Conservation (phyloP, 2,797 vertebrate species). For the Sciurus vulgaris region DNA sequence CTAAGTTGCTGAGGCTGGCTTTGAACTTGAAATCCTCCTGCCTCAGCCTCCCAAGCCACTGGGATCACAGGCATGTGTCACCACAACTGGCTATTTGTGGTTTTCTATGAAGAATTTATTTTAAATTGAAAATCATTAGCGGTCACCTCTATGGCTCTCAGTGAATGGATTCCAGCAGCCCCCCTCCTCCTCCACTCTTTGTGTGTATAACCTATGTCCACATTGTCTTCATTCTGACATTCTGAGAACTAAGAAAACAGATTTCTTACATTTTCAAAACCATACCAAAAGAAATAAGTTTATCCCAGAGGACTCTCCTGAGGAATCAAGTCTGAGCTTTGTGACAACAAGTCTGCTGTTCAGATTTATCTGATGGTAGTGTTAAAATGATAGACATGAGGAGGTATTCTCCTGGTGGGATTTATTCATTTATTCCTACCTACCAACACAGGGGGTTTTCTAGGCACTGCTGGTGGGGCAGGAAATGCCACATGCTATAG, state of each 20-base stretch:
- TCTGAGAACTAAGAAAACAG: neutral
- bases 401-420: no score
- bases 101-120: neutral
- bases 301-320: neutral
- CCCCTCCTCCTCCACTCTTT: no score
- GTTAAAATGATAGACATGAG: neutral
- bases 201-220: accelerated
- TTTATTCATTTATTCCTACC: neutral
- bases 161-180: neutral
- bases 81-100: no score
- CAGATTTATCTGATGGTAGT: neutral
- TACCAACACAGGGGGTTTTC: neutral
- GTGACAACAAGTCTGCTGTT: neutral
- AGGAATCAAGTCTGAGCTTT: neutral
- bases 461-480: neutral
- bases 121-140: neutral
- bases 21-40: no score
- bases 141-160: neutral
- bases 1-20: no score
- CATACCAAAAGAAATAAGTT: neutral
- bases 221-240: neutral
- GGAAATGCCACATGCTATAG: neutral
- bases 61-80: no score
- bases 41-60: no score
- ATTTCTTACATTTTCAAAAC: neutral